phyloP scores from a whole-genome alignment of 1,140 invertebrate genomes.

The Tribolium castaneum region DNA sequence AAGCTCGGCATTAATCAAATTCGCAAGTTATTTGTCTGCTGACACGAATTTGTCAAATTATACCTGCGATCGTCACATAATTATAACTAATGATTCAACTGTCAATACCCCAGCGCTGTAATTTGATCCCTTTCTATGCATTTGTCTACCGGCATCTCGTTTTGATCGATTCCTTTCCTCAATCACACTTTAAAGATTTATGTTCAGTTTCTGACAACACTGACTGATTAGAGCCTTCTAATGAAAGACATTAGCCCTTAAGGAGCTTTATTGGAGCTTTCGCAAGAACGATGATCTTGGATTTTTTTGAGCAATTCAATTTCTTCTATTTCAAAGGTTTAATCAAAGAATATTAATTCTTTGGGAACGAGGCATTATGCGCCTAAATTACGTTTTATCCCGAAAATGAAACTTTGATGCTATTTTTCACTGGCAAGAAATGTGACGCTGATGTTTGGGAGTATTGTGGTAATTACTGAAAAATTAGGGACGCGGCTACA shows the following conservation, averaged over 20 bases:
- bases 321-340: neutral
- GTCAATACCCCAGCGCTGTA: neutral
- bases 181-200: slow-evolving; percentile 34
- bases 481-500: neutral
- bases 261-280: slow-evolving; percentile 16
- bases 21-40: neutral
- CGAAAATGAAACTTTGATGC: neutral
- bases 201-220: slow-evolving; percentile 29
- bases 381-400: neutral
- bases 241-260: slow-evolving; percentile 25
- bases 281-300: neutral
- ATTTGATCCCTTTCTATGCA: neutral
- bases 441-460: neutral
- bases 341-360: slow-evolving; percentile 4
- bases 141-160: slow-evolving; percentile 16
- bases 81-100: slow-evolving; percentile 14
- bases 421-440: neutral
- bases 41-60: slow-evolving; percentile 23
- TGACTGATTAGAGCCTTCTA: slow-evolving; percentile 30
- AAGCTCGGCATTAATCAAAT: neutral
- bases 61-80: slow-evolving; percentile 3
- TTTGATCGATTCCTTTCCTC: slow-evolving; percentile 32
- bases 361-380: neutral
- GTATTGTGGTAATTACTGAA: neutral
- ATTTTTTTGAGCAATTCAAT: neutral